Evolutionary conservation across 2,113 vertebrate genomes (phyloP), one percentile per base, ranked within the genome.

Genomic region (Varanus salvator): DNA sequence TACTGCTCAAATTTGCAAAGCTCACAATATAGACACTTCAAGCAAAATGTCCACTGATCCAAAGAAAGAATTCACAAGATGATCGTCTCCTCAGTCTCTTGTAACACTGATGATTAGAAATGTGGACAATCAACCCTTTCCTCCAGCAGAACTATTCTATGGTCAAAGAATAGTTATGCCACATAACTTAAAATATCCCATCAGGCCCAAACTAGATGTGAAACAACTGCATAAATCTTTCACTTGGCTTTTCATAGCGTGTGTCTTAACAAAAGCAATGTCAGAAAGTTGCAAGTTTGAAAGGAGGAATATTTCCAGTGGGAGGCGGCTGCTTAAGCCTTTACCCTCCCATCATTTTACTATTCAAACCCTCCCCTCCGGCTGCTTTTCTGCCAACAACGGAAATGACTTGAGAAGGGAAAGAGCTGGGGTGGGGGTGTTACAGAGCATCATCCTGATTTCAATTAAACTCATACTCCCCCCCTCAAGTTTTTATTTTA

Each of bases 11-110:
- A 94, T 95, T 76, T 94, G 90, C 75, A 29, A 60, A 94, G n/a
- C 64, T 89, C 88, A 92, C 31, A 91, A 74, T 84, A 96, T 91
- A 95, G 95, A 95, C 93, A 91, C n/a, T 94, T 95, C 71, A 60
- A 95, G 90, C 86, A 93, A 96, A 95, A 96, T 93, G 87, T 52
- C 90, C 48, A 93, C 93, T 92, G 68, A 95, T 95, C 94, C 93
- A 93, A 38, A 95, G 88, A 84, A 60, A 84, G 84, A 91, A 95
- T 93, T 91, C 94, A 91, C 80, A 95, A 93, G 74, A 82, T 89
- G 91, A 86, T 93, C 68, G 93, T 93, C 92, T 95, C 91, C 86
- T 80, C 72, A 92, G 71, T 85, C 91, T 94, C 93, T 92, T 75
- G 92, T 88, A 93, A 86, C 90, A 87, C 87, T 92, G 93, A 92